A percentile compares a stretch with the other conserved stretches of the same genome.
Evolutionary conservation across 1,140 invertebrate genomes (phyloP).

Genomic region (Amphibalanus amphitrite): DNA sequence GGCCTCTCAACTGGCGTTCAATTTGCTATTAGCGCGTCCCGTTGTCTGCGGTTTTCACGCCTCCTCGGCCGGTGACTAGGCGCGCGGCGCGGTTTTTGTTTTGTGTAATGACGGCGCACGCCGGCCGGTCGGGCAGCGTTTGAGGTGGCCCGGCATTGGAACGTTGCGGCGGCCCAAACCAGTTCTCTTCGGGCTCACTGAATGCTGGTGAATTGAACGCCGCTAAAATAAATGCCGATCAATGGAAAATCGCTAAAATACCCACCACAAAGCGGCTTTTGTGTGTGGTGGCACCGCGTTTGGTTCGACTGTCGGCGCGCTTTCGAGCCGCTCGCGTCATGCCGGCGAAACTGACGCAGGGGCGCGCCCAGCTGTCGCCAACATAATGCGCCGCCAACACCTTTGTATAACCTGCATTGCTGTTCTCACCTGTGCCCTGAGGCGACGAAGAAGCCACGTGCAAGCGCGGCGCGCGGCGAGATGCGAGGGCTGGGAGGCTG

Average conservation of each 20-base stretch:
- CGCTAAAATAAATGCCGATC: neutral
- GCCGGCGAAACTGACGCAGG: neutral
- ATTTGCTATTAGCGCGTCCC: neutral
- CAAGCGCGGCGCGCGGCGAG: neutral
- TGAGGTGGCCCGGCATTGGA: neutral
- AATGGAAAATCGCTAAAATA: neutral
- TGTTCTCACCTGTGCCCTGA: neutral
- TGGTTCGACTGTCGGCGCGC: neutral
- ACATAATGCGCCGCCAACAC: neutral
- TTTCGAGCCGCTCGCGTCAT: neutral
- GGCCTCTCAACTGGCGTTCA: neutral
- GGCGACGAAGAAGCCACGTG: neutral
- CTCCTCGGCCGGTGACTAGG: neutral
- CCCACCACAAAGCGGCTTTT: neutral
- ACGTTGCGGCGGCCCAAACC: neutral
- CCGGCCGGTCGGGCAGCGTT: neutral
- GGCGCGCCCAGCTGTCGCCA: slow-evolving; percentile 1
- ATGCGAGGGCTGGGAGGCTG: neutral
- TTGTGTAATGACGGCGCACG: neutral
- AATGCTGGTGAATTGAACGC: neutral
- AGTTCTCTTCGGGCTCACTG: neutral
- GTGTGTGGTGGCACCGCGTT: neutral
- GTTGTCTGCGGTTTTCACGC: neutral
- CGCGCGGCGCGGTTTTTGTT: neutral
- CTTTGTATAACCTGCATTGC: neutral